Evolutionary conservation across 1,140 invertebrate species (phyloP), one percentile per base, ranked within the genome.

Genomic region (Odontomachus brunneus): DNA sequence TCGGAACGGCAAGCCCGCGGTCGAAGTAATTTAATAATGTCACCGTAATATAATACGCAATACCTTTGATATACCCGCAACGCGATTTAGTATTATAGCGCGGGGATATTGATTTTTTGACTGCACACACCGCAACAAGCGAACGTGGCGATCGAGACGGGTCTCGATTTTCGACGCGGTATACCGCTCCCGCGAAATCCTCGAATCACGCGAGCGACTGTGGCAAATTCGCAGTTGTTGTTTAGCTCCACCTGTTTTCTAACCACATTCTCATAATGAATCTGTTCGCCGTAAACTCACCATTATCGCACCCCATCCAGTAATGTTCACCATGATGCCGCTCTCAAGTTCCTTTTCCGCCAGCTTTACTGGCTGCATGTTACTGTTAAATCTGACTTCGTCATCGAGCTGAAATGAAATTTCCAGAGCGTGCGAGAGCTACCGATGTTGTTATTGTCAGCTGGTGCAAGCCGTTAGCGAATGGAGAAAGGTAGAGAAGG

Each of bases 271-370:
- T 0, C 1, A 17, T 72, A 57, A 19, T 57, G n/a, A 57, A 9
- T n/a, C 55, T n/a, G 24, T 57, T 57, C n/a, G 17, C 24, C 55
- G 38, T 29, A 17, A 69, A 71, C 53, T 55, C 55, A 88, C 83
- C 86, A 0, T 14, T 14, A 92, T 83, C 48, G 93, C 90, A 33
- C 95, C 95, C 95, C 95, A 96, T 62, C 96, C 96, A n/a, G 94
- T 93, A 0, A 95, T 93, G 19, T 90, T 92, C 15, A 94, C 94
- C 17, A 90, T 73, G 1, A 89, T 91, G 4, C 93, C 93, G 33
- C 90, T 29, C 14, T 14, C 49, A 12, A 22, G 85, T 59, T 88
- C 83, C 12, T 0, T 26, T 15, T 4, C 24, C 5, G 83, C 55
- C 24, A 60, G 48, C 29, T 67, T 22, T 71, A 91, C 44, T 87